phyloP scores from a whole-genome alignment of 2,888 invertebrate genomes.

The Villa cingulata region DNA sequence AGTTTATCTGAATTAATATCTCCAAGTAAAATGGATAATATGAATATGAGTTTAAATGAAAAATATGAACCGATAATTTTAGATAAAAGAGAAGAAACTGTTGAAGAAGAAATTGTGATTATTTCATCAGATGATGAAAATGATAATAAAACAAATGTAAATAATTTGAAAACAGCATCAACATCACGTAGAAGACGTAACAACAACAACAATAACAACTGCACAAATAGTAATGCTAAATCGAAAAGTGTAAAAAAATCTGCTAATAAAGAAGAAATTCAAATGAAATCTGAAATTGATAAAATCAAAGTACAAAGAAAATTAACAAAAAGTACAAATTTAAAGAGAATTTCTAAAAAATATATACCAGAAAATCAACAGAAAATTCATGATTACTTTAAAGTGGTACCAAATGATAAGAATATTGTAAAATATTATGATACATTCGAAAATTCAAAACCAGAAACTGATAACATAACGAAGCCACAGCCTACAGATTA shows the following conservation, averaged over 20 bases:
- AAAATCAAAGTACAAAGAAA: constrained; percentile 1
- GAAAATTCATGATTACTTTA: constrained; percentile 9
- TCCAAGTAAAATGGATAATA: not conserved
- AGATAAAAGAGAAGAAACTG: not conserved
- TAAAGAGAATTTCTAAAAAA: constrained; percentile 10
- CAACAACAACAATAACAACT: too few species aligned
- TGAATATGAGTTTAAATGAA: not conserved
- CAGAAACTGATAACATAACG: not conserved
- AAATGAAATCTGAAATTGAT: not conserved
- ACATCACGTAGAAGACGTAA: not conserved
- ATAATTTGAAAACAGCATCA: not conserved
- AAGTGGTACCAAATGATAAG: not conserved
- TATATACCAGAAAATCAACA: constrained; percentile 9
- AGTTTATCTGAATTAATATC: too few species aligned
- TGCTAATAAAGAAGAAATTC: not conserved
- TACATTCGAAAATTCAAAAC: constrained; percentile 9
- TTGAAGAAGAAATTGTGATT: not conserved
- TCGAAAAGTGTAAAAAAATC: not conserved
- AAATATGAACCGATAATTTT: not conserved
- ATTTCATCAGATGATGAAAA: not conserved
- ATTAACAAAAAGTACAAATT: constrained; percentile 12
- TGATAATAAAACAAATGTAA: not conserved
- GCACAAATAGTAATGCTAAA: too few species aligned
- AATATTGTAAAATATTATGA: constrained; percentile 6
- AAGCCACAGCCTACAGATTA: not conserved